Base-by-base conservation (phyloP, 2,113 vertebrate species). In the Leptosomus discolor region DNA sequence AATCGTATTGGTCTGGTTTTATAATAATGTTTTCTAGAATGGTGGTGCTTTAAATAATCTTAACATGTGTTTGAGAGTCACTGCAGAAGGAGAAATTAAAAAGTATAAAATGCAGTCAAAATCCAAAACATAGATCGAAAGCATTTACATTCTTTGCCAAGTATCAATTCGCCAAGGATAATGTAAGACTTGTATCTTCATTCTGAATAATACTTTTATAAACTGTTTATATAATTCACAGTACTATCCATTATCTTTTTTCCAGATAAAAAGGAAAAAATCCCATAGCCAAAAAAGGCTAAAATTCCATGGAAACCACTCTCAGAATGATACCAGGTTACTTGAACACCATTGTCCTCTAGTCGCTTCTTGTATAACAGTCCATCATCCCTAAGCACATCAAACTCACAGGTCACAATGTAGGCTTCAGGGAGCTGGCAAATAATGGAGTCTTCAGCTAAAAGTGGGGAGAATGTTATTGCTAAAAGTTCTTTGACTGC, bases 371-470 rank as follows among this genome's bases (percentile, higher is more conserved):
- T 98, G 90, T 98, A 99, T 21, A 99, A 68, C 26, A 99, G 95
- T 3, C 98, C 98, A 29, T 99, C 98, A 27, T 99, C 99, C 73
- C 98, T 97, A 26, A 99, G 80, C 27, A 99, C 83, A 8, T 99
- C 99, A 27, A 98, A 98, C 93, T 99, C 98, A n/a, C 99, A 99
- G 77, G 98, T 99, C 77, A 98, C 95, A 5, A 99, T 95, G 81
- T 98, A 99, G 22, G 98, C 61, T 48, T 98, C 98, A 0, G 99
- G 99, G n/a, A 98, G 96, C 75, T 87, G 98, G 37, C 96, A 68
- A 69, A 99, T 74, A 11, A 98, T 27, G 1, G 91, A 93, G 8
- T 99, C 98, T 3, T 98, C 98, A 5, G 96, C 98, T 57, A 99
- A n/a, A 86, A 99, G 95, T 14, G 99, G 99, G 19, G 98, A 99